These are phyloP conservation scores for Tenthredo notha DNA, from an alignment of 2,888 invertebrate genomes.

Conservation along the genomic window DNA sequence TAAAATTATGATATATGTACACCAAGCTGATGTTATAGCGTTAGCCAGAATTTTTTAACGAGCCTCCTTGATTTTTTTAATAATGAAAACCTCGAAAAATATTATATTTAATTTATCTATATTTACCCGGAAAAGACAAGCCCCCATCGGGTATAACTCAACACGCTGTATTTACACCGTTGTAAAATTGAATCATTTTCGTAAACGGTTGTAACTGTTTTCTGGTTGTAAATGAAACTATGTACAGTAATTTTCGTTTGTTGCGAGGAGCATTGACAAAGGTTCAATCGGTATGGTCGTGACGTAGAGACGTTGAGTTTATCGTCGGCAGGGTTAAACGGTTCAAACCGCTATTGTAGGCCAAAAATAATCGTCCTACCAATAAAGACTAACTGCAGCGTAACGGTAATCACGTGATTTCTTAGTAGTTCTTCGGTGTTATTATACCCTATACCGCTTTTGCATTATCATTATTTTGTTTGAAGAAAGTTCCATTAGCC, in stretches of 20 bases:
- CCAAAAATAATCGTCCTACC: slow-evolving; percentile 40
- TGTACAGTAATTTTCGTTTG: slow-evolving; percentile 24
- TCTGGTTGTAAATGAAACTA: slow-evolving; percentile 12
- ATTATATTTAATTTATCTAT: not conserved
- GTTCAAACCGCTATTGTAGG: slow-evolving; percentile 30
- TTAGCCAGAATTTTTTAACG: not conserved
- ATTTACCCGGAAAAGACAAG: not conserved
- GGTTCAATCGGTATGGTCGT: slow-evolving; percentile 12
- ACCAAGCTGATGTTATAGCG: slow-evolving; percentile 7
- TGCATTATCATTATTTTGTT: slow-evolving; percentile 4
- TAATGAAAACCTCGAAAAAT: not conserved
- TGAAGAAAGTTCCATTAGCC: slow-evolving; percentile 25
- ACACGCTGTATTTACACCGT: not conserved
- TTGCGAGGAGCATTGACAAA: slow-evolving; percentile 5
- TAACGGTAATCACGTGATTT: slow-evolving; percentile 42
- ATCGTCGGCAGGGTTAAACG: slow-evolving; percentile 18
- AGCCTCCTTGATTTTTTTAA: not conserved
- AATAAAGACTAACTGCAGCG: slow-evolving; percentile 25
- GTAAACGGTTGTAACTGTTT: slow-evolving; percentile 11
- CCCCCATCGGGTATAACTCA: not conserved
- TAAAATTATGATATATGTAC: slow-evolving; percentile 42
- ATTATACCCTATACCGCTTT: not conserved
- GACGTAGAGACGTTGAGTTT: slow-evolving; percentile 28
- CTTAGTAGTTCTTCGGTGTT: slow-evolving; percentile 18
- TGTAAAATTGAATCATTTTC: slow-evolving; percentile 9